Evolutionary conservation across 2,797 vertebrate genomes (phyloP), one percentile per base, ranked within the genome.

Genomic region (Macroramphosus scolopax): DNA sequence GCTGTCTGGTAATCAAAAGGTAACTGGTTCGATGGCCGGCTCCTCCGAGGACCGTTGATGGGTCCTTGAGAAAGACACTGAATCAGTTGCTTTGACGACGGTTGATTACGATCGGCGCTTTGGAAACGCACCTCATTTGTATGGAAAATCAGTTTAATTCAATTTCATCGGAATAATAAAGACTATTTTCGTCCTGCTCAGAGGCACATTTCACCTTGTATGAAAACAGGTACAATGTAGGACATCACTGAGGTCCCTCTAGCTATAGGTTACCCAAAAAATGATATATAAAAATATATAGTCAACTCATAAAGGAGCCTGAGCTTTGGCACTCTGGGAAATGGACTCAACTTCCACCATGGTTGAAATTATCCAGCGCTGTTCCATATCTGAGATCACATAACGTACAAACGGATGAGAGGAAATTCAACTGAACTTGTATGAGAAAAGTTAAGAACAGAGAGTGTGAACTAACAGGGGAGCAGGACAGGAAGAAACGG

Each of bases 261-360:
- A 77, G 77, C 81, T 80, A 71, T 68, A 77, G 81, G 76, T 83
- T 74, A 83, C 78, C 79, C 75, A 51, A 72, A 80, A 82, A 75
- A 59, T n/a, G n/a, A 51, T 14, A 56, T 62, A 69, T 55, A 57
- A 58, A 63, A 76, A 69, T 65, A 65, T 57, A 44, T 24, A 47
- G 17, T 37, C 45, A 54, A 60, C 68, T 59, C 66, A 62, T 13
- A 18, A 52, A 75, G 69, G 78, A 75, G 42, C n/a, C 8, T 8
- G 11, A 72, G 41, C 13, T 6, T n/a, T 11, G 40, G 30, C 35
- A 63, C 65, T 57, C 45, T 56, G 70, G 75, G 72, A 82, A 77
- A 79, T 61, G 54, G 55, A 65, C 45, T 60, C 48, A 22, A 57
- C 50, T 42, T 56, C 33, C 32, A 46, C 48, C 29, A 17, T 25